Conservation (phyloP, 1,140 invertebrate genomes). For the Aradophagus sp. region DNA sequence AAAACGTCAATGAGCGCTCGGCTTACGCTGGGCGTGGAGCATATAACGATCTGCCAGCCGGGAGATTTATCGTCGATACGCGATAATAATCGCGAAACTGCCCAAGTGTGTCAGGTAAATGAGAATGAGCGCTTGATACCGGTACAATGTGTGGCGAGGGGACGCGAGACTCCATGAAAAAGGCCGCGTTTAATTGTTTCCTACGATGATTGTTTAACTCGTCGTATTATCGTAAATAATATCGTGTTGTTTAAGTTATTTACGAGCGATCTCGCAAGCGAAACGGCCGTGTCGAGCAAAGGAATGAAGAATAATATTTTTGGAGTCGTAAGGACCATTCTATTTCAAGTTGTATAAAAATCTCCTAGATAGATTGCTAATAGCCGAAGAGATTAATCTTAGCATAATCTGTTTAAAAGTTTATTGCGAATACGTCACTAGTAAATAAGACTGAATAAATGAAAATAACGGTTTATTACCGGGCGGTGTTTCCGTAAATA, state of each 20-base stretch:
- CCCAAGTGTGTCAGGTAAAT: constrained; percentile 48
- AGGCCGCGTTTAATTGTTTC: constrained; percentile 24
- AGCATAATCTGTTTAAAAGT: no score
- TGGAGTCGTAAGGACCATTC: no score
- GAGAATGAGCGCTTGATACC: constrained; percentile 42
- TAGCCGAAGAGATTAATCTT: no score
- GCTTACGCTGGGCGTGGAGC: constrained; percentile 33
- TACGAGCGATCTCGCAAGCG: constrained; percentile 18
- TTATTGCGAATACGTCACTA: no score
- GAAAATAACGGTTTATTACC: no score
- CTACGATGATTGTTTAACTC: constrained; percentile 29
- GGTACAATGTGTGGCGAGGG: constrained; percentile 24
- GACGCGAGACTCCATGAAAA: constrained; percentile 27
- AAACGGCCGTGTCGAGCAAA: no score
- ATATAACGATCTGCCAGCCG: constrained; percentile 42
- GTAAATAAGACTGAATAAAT: no score
- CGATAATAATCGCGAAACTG: constrained; percentile 46
- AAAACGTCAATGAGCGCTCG: constrained; percentile 33
- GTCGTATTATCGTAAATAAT: constrained; percentile 29
- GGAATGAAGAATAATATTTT: no score
- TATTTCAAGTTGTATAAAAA: no score
- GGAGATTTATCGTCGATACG: constrained; percentile 40
- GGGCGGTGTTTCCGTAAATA: no score
- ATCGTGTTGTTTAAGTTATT: constrained; percentile 12
- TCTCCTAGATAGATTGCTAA: no score